phyloP scores from a whole-genome alignment of 2,888 invertebrate species.

The Odontomyia ornata region DNA sequence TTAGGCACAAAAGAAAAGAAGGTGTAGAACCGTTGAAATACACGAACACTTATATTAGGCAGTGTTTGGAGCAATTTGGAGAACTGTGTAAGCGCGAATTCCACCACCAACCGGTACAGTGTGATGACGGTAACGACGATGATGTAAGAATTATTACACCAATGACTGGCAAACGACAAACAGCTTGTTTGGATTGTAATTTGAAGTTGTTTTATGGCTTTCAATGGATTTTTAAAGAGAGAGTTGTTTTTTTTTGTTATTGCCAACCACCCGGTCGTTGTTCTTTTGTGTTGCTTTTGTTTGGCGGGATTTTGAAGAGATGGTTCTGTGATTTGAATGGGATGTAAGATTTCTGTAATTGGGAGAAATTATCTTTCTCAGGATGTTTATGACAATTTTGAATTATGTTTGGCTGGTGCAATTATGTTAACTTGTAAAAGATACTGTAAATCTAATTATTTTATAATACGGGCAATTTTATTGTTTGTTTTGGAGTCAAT shows the following conservation, averaged over 20 bases:
- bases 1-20: constrained; percentile 13
- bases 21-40: background rate
- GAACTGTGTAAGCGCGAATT: background rate
- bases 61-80: background rate
- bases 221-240: constrained; percentile 15
- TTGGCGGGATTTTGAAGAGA: background rate
- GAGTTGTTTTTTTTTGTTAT: background rate
- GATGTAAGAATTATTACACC: constrained; percentile 20
- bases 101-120: background rate
- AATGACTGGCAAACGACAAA: constrained; percentile 24
- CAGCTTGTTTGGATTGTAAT: constrained; percentile 35
- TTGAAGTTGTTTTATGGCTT: constrained; percentile 20
- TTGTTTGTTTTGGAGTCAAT: too few species aligned
- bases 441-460: too few species aligned
- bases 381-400: background rate
- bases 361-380: background rate
- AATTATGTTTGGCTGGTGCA: background rate
- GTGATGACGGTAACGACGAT: background rate
- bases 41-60: background rate
- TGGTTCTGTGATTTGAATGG: background rate
- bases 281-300: background rate
- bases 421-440: background rate
- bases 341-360: background rate
- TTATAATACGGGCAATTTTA: too few species aligned
- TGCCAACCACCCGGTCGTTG: constrained; percentile 1